Conservation (phyloP, 2,113 vertebrate species). For the Origma solitaria region DNA sequence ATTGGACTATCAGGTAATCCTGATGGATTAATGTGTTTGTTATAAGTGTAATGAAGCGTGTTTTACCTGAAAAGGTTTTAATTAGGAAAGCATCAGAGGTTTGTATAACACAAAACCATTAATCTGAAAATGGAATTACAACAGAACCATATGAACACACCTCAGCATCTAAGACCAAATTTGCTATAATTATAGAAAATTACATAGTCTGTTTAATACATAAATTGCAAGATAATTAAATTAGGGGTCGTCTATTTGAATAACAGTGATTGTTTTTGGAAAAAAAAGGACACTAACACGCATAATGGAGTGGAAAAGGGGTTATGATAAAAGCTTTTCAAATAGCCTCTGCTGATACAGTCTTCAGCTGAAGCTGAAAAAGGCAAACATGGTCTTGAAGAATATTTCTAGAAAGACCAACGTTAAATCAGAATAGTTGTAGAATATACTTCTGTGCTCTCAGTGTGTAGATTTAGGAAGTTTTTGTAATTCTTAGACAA, state of each 20-base stretch:
- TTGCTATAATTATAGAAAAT: constrained; percentile 40
- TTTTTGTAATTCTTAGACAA: neutral
- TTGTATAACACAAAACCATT: neutral
- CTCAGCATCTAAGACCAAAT: constrained; percentile 31
- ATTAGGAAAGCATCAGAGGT: constrained; percentile 32
- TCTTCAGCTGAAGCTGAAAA: neutral
- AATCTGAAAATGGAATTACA: constrained; percentile 28
- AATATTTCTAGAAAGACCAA: neutral
- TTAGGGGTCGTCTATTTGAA: neutral
- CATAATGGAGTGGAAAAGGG: neutral
- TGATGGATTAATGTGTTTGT: constrained; percentile 20
- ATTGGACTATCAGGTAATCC: neutral
- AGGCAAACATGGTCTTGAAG: neutral
- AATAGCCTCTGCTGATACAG: neutral
- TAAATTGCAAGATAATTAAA: constrained; percentile 46
- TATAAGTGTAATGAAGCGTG: neutral
- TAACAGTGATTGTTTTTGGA: neutral
- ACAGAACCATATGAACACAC: constrained; percentile 19
- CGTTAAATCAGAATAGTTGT: neutral
- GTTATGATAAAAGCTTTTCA: neutral
- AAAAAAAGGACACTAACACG: neutral
- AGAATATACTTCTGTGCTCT: neutral
- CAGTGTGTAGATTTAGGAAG: neutral
- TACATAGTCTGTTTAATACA: neutral
- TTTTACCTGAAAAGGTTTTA: constrained; percentile 42